Base-by-base conservation (phyloP, 2,888 invertebrate genomes). In the Chymomyza amoena region DNA sequence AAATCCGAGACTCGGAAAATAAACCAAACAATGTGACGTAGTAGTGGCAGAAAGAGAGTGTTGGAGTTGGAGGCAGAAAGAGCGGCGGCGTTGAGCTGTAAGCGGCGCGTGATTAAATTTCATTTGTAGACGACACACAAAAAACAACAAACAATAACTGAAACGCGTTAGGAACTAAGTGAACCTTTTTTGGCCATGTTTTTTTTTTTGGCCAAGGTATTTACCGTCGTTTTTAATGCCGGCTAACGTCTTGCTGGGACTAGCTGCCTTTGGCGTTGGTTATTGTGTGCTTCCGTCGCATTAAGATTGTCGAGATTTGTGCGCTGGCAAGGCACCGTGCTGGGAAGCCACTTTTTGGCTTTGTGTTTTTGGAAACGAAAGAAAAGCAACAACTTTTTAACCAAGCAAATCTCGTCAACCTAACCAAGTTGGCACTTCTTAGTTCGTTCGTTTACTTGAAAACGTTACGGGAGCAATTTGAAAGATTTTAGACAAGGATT, bases 31-130 rank as follows among this genome's bases (percentile, higher is more conserved):
- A 84, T 73, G 39, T 45, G 39, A 45, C 10, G 36, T 18, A 16
- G 10, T 16, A 16, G 56, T 25, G 56, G 18, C 25, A 51, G 16
- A n/a, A n/a, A n/a, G n/a, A n/a, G n/a, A 51, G 51, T 15, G 15
- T 9, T 15, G 5, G 20, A 20, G 51, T 9, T n/a, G n/a, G n/a
- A n/a, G 51, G 51, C n/a, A 16, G 39, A n/a, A 18, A 63, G 64
- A 66, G 25, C 25, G 72, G n/a, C n/a, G n/a, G 68, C 71, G 68
- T 39, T 20, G 62, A 73, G 51, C 66, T 70, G 72, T 80, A 69
- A 69, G 79, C 75, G 72, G 57, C 84, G 84, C 88, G 86, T 85
- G 84, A 85, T 84, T 84, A 85, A 84, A 84, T 84, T 84, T 86
- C 87, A 84, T 84, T 84, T 87, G 87, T 80, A 81, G 84, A 75